These are phyloP conservation scores for Podabrus alpinus DNA, from an alignment of 2,888 invertebrate genomes.

Conservation along the genomic window DNA sequence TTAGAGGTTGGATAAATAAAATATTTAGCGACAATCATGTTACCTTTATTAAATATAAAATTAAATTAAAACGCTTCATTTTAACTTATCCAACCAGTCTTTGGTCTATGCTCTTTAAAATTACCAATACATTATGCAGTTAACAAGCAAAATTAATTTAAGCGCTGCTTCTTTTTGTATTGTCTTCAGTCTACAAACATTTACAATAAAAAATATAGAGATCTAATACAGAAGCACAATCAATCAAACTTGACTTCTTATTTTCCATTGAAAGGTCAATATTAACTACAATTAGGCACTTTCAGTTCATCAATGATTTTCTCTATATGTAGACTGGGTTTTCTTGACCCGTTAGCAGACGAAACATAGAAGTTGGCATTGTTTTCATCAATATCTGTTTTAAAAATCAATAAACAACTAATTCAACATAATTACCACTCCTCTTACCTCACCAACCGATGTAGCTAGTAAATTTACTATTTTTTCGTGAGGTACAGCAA, in stretches of 20 bases:
- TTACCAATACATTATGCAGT: conserved; percentile 52
- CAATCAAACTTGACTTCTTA: conserved; percentile 39
- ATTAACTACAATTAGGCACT: conserved; percentile 66
- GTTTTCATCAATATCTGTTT: conserved; percentile 98
- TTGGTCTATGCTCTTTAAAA: conserved; percentile 53
- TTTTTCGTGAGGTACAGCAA: conserved; percentile 98
- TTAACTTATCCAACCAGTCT: conserved; percentile 42
- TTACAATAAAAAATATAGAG: conserved; percentile 53
- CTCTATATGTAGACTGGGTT: conserved; percentile 96
- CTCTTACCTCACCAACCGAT: conserved; percentile 93
- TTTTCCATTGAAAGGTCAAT: conserved; percentile 40
- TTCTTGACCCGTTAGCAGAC: conserved; percentile 98
- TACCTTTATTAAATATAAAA: conserved; percentile 20
- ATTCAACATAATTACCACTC: neutral
- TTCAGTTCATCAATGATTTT: conserved; percentile 57
- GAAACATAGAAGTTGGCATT: conserved; percentile 99
- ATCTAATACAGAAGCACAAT: conserved; percentile 55
- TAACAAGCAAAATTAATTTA: conserved; percentile 54
- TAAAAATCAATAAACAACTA: conserved; percentile 44
- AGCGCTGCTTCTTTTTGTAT: conserved; percentile 54
- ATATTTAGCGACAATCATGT: conserved; percentile 17
- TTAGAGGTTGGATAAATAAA: conserved; percentile 37
- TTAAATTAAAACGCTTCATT: conserved; percentile 30
- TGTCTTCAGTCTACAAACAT: conserved; percentile 55
- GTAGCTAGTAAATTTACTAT: conserved; percentile 99